phyloP scores from a whole-genome alignment of 2,888 invertebrate species.

The Drosophila limbata region DNA sequence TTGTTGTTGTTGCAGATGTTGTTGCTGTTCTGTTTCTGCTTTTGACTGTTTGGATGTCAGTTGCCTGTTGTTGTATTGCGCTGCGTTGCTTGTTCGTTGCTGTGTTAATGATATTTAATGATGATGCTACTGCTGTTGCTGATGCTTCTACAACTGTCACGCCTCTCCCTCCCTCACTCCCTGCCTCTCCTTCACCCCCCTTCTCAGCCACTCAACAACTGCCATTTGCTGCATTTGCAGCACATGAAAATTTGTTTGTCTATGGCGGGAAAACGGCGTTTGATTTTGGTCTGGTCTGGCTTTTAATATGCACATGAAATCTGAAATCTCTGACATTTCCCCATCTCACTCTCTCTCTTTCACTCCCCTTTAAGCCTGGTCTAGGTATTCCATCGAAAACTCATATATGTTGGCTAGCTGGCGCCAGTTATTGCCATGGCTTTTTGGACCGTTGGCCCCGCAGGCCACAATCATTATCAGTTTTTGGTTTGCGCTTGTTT shows the following conservation, averaged over 20 bases:
- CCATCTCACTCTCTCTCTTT: background rate
- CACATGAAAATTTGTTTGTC: constrained; percentile 75
- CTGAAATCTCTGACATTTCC: constrained; percentile 45
- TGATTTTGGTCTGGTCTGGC: constrained; percentile 65
- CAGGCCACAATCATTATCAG: constrained; percentile 80
- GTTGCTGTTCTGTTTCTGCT: constrained; percentile 41
- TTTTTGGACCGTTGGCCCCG: constrained; percentile 54
- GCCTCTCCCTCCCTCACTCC: constrained; percentile 1
- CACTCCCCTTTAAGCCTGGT: background rate
- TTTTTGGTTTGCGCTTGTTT: constrained; percentile 64
- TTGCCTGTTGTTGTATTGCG: constrained; percentile 42
- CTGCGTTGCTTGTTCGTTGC: constrained; percentile 69
- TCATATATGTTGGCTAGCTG: constrained; percentile 63
- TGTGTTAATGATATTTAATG: constrained; percentile 82
- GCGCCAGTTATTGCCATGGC: constrained; percentile 76
- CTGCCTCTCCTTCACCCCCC: too few species aligned
- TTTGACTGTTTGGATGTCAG: constrained; percentile 55
- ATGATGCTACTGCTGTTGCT: constrained; percentile 65
- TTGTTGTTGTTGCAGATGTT: constrained; percentile 34
- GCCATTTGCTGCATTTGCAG: constrained; percentile 62
- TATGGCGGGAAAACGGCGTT: constrained; percentile 61
- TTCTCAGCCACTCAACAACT: constrained; percentile 44
- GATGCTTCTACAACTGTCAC: constrained; percentile 25
- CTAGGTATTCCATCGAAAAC: constrained; percentile 36
- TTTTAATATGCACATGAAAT: constrained; percentile 76